Evolutionary conservation across 2,113 vertebrate genomes (phyloP), one percentile per base, ranked within the genome.

Genomic region (Vidua macroura): DNA sequence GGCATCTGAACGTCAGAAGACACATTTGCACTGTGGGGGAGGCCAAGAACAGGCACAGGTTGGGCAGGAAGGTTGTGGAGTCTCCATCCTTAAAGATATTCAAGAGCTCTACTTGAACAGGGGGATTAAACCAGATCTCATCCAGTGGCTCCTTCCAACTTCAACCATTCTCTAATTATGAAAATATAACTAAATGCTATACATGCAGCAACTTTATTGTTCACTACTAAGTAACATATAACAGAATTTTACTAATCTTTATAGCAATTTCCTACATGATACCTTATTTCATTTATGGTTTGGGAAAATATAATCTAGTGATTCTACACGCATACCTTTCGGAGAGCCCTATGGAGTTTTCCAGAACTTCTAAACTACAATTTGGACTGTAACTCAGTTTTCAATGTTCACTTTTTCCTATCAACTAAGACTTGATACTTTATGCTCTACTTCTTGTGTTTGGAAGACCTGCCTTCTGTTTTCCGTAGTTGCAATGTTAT

Each of bases 111-210:
- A 5, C 17, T 39, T 46, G 31, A 80, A 33, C 22, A 67, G 6
- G 2, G 4, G 5, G 0, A 5, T n/a, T 41, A 15, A 78, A 75
- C 9, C 5, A 37, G 16, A 48, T 10, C 12, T 6, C 7, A 30
- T 48, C 13, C n/a, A 28, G 13, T 5, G 0, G 17, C 15, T 66
- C 51, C 18, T 73, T 81, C 51, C 27, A 66, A 9, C 22, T 3
- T 73, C 52, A 33, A 13, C 18, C 27, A 28, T 33, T 73, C 25
- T 19, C 4, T 9, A 13, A 43, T 80, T 51, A 44, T 52, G 31
- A 51, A 73, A 60, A 69, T 13, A 59, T 2, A 15, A 30, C 51
- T 31, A 43, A 74, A 81, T 11, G 1, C 1, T 63, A 31, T 46
- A 31, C 11, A 90, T 9, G 8, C 24, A 73, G 12, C 12, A 39